Conservation (phyloP, 2,797 vertebrate species). For the Odontamblyopus lacepedii region DNA sequence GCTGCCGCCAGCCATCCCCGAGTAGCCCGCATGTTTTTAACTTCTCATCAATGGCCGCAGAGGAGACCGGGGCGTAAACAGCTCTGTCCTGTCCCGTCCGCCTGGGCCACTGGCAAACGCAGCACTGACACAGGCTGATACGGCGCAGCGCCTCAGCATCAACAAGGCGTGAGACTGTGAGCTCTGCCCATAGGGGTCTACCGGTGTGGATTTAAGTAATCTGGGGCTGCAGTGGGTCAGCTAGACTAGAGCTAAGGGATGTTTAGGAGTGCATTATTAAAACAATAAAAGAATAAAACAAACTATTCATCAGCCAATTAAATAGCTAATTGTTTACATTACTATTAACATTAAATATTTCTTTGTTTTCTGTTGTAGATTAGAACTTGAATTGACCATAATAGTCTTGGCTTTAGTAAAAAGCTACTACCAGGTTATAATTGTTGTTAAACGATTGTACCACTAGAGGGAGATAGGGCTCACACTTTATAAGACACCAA, state of each 20-base stretch:
- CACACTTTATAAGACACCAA: neutral
- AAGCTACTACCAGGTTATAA: neutral
- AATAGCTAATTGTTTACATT: no score
- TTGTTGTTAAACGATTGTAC: neutral
- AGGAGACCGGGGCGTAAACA: conserved; percentile 23
- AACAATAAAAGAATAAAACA: no score
- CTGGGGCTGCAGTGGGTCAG: neutral
- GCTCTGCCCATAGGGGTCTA: neutral
- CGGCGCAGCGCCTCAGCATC: conserved; percentile 55
- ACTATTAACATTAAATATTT: no score
- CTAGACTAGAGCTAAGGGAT: no score
- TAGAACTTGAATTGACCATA: no score
- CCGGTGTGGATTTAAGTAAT: neutral
- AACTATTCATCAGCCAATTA: no score
- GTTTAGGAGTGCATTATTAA: no score
- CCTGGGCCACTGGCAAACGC: conserved; percentile 52
- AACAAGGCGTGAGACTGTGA: neutral
- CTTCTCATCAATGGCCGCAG: conserved; percentile 16
- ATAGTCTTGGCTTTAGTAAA: no score
- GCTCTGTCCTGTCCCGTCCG: conserved; percentile 20
- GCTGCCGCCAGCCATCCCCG: conserved; percentile 51
- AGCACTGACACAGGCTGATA: conserved; percentile 74
- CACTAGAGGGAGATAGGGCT: conserved; percentile 13
- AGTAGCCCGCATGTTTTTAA: conserved; percentile 60
- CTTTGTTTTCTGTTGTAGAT: no score